These are phyloP conservation scores for Parauchenoglanis ngamensis DNA, from an alignment of 2,797 vertebrate species.

Conservation along the genomic window DNA sequence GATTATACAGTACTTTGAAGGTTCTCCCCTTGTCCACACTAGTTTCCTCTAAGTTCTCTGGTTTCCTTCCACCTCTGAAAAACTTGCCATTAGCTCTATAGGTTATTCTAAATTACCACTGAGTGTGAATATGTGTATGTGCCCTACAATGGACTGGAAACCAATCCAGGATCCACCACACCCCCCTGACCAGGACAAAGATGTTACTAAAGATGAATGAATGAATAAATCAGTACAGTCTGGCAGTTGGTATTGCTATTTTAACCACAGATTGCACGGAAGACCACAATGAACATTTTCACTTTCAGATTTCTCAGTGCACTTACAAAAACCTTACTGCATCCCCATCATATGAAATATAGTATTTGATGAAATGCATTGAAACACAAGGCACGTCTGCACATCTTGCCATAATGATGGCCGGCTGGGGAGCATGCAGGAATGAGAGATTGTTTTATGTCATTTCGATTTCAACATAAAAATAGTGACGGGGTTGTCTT, in stretches of 20 bases:
- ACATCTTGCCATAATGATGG: slow-evolving; percentile 34
- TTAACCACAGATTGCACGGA: not conserved
- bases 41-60: not conserved
- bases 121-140: not conserved
- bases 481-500: slow-evolving; percentile 16
- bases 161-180: not conserved
- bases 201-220: not conserved
- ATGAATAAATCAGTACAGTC: not conserved
- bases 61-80: too few species aligned
- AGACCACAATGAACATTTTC: not conserved
- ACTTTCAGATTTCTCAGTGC: not conserved
- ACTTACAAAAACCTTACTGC: not conserved
- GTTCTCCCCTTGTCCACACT: not conserved
- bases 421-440: slow-evolving; percentile 13
- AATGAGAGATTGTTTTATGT: slow-evolving; percentile 44
- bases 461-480: slow-evolving; percentile 39
- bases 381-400: slow-evolving; percentile 19
- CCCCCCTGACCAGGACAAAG: not conserved
- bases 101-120: not conserved
- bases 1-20: not conserved
- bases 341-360: slow-evolving; percentile 1
- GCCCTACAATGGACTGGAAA: not conserved
- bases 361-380: slow-evolving; percentile 4
- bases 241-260: not conserved
- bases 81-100: not conserved